phyloP scores from a whole-genome alignment of 2,888 invertebrate species.

The Tetranychus truncatus region DNA sequence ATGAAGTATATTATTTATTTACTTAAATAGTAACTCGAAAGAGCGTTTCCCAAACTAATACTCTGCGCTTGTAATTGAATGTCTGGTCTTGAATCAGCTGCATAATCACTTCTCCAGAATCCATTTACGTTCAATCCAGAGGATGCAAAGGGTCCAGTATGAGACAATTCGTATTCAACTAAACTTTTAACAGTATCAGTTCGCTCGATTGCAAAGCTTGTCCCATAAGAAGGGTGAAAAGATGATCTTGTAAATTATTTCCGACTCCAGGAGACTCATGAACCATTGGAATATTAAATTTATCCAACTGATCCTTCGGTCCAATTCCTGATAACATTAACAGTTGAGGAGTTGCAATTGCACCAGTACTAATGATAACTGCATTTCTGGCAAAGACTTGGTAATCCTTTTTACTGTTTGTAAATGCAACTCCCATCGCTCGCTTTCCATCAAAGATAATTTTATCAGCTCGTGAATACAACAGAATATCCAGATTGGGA shows the following conservation, averaged over 20 bases:
- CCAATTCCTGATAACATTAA: conserved; percentile 3
- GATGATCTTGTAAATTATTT: conserved; percentile 7
- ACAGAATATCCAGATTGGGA: background rate
- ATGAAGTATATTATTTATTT: background rate
- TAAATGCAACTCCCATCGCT: background rate
- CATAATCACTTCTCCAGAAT: background rate
- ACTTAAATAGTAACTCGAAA: background rate
- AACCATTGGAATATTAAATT: background rate
- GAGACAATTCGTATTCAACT: background rate
- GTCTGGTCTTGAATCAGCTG: background rate
- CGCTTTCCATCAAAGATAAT: background rate
- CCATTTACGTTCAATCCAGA: background rate
- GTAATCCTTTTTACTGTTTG: background rate
- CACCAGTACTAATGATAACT: background rate
- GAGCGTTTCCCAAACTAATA: background rate
- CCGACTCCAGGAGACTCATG: conserved; percentile 5
- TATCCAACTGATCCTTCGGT: background rate
- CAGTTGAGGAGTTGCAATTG: background rate
- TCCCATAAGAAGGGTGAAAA: background rate
- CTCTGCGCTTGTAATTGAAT: background rate
- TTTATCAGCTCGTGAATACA: background rate
- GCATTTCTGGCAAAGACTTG: background rate
- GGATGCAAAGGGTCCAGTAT: background rate
- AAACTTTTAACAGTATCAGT: background rate
- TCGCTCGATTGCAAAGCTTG: background rate